Conservation (phyloP, 2,888 invertebrate species). For the Bombyx huttoni region DNA sequence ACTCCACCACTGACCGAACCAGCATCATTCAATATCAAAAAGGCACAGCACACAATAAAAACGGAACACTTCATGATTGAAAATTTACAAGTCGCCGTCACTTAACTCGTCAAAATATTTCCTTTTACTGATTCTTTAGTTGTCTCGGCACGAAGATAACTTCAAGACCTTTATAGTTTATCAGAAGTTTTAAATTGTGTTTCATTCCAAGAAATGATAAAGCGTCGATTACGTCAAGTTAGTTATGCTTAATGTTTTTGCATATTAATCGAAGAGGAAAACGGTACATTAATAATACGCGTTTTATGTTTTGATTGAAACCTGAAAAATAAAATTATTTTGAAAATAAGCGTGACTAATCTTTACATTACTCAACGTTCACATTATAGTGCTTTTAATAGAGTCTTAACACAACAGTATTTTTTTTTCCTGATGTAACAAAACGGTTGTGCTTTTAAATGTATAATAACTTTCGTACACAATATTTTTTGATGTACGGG, state of each 20-base stretch:
- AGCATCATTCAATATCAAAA: slow-evolving; percentile 16
- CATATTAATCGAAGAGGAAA: background rate
- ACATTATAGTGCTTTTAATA: no score
- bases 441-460: no score
- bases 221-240: slow-evolving; percentile 1
- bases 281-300: background rate
- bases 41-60: slow-evolving; percentile 20
- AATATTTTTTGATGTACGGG: background rate
- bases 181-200: slow-evolving; percentile 10
- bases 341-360: no score
- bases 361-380: no score
- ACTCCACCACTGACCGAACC: slow-evolving; percentile 21
- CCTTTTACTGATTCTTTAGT: slow-evolving; percentile 18
- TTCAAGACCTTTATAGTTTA: slow-evolving; percentile 22
- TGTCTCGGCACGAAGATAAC: slow-evolving; percentile 22
- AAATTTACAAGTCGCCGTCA: slow-evolving; percentile 9
- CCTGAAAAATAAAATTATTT: background rate
- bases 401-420: no score
- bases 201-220: slow-evolving; percentile 21
- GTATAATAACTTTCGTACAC: no score
- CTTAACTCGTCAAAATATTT: slow-evolving; percentile 14
- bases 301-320: background rate
- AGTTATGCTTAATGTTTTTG: background rate
- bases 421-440: no score
- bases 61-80: slow-evolving; percentile 23